Evolutionary conservation across 92 coral and sea anemone genomes (phyloP), one percentile per base, ranked within the genome.

Genomic region (Chrysogorgia sp.): DNA sequence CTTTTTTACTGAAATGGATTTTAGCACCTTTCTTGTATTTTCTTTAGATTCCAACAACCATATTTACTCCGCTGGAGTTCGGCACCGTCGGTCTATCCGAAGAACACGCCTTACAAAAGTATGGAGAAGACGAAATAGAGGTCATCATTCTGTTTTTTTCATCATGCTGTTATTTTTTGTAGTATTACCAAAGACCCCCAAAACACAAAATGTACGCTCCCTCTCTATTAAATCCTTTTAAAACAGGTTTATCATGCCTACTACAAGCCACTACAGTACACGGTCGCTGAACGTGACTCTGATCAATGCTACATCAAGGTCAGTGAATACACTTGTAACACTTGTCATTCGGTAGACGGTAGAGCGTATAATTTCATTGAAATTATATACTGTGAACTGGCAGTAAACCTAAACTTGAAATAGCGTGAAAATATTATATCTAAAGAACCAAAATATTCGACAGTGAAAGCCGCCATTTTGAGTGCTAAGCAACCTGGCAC

Each of bases 161-260:
- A n/a, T n/a, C n/a, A n/a, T n/a, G n/a, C n/a, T n/a, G n/a, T n/a
- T n/a, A n/a, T n/a, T n/a, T n/a, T n/a, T n/a, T n/a, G n/a, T n/a
- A n/a, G n/a, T n/a, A n/a, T n/a, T n/a, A n/a, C n/a, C n/a, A n/a
- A n/a, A n/a, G n/a, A n/a, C n/a, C n/a, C n/a, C n/a, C n/a, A n/a
- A n/a, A n/a, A n/a, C n/a, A n/a, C n/a, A n/a, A n/a, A n/a, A n/a
- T n/a, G 22, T 52, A 24, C 26, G 61, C 7, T 2, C 28, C 30
- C 32, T 20, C 0, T 32, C 10, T 33, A 22, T 41, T 19, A 43
- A 25, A 0, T 52, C 15, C 12, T 40, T 30, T 63, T n/a, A n/a
- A n/a, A n/a, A n/a, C 1, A 96, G 99, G 96, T 96, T 7, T 96
- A 91, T 48, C 99, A 96, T 58, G 97, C 99, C 12, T 96, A 87